Evolutionary conservation across 2,888 invertebrate species (phyloP), one percentile per base, ranked within the genome.

Genomic region (Archips xylosteana): DNA sequence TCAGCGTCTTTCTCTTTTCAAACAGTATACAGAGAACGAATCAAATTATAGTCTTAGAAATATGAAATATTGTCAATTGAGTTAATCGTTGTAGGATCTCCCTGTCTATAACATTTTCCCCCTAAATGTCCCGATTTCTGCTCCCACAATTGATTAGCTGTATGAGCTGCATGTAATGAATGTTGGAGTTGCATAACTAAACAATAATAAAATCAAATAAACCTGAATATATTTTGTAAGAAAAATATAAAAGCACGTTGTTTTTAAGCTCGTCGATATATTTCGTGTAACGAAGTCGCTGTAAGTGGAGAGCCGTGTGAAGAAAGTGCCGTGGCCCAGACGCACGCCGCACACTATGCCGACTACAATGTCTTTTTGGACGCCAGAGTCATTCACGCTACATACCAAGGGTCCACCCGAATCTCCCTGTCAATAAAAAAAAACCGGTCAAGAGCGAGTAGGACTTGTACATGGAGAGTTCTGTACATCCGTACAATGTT

Each of bases 321-420:
- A 87, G 10, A 15, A 49, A 6, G 34, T 10, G 3, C 49, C 65
- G 32, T 5, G 2, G n/a, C 12, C 15, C 4, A 6, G 10, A 2
- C 13, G 34, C 23, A 42, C 13, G 8, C 84, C 85, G 39, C 83
- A 82, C 3, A 83, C 81, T 0, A 86, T 74, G 0, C 86, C 91
- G 0, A 89, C 88, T 5, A 90, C 70, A 0, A 90, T 66, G 0
- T 89, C 88, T 12, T 75, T 76, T 0, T 57, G 71, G 0, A 3
- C 88, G 0, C 80, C 78, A 0, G 86, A 83, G 51, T 89, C 87
- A 0, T 79, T 77, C 0, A 75, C 59, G 6, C 47, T 4, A 72
- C 91, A 91, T 0, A 91, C 87, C 8, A 92, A 76, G 1, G 90
- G 90, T 0, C 91, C 91, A 2, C 92, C 92, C 0, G 92, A 91